These are phyloP conservation scores for Caenorhabditis zanzibari DNA, from an alignment of 2,888 invertebrate species.

Conservation along the genomic window DNA sequence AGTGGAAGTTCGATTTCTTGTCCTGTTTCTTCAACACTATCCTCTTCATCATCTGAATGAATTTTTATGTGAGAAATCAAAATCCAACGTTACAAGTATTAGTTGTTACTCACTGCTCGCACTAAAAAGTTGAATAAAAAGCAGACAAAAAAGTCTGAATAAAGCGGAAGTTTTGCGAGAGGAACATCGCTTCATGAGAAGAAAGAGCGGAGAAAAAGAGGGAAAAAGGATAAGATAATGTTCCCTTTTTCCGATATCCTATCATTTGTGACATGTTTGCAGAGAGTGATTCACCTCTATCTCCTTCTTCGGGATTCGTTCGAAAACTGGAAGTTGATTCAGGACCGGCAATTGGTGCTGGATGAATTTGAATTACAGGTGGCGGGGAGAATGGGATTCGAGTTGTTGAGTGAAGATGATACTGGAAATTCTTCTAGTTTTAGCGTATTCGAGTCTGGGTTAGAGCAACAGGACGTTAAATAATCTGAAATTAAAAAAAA, in stretches of 20 bases:
- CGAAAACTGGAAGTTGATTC: slow-evolving; percentile 69
- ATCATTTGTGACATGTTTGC: slow-evolving; percentile 63
- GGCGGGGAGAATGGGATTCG: slow-evolving; percentile 43
- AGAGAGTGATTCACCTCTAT: slow-evolving; percentile 43
- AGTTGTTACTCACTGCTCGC: slow-evolving; percentile 33
- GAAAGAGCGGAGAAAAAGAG: slow-evolving; percentile 2
- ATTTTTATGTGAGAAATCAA: background rate
- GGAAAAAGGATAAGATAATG: background rate
- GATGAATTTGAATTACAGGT: slow-evolving; percentile 50
- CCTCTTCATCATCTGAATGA: slow-evolving; percentile 47
- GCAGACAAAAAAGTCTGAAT: slow-evolving; percentile 37
- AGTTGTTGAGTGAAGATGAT: slow-evolving; percentile 42
- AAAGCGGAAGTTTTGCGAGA: slow-evolving; percentile 50
- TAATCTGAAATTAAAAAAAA: background rate
- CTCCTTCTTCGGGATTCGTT: slow-evolving; percentile 51
- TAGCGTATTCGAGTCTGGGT: no score
- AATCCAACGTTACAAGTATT: background rate
- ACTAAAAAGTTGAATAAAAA: slow-evolving; percentile 43
- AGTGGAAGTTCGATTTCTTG: slow-evolving; percentile 36
- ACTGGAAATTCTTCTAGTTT: no score
- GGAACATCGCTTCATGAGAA: slow-evolving; percentile 40
- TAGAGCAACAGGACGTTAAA: no score
- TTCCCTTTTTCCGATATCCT: slow-evolving; percentile 18
- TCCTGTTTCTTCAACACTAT: slow-evolving; percentile 19
- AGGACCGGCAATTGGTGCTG: slow-evolving; percentile 69